Percentiles rank a stretch among this genome's conserved stretches.
These are phyloP conservation scores for Parapristionchus giblindavisi DNA, from an alignment of 2,888 invertebrate species.

Conservation along the genomic window DNA sequence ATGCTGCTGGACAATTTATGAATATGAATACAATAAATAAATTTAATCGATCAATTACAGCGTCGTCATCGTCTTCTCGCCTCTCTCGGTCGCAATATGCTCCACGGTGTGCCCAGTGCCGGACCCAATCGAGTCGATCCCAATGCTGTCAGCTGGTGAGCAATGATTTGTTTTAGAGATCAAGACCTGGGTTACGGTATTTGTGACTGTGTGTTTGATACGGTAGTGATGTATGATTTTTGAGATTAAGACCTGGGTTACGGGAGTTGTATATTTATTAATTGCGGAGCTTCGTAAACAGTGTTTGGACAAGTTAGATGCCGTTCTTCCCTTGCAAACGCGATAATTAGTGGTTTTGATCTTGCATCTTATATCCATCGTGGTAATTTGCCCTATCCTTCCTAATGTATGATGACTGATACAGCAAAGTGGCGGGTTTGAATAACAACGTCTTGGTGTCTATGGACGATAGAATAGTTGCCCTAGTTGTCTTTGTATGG, in stretches of 20 bases:
- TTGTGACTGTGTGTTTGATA: not conserved
- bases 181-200: not conserved
- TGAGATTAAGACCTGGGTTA: too few species aligned
- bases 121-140: slow-evolving; percentile 41
- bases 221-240: not conserved
- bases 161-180: not conserved
- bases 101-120: slow-evolving; percentile 53
- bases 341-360: too few species aligned
- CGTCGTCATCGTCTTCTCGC: slow-evolving; percentile 5
- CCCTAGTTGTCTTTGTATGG: too few species aligned
- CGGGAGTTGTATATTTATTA: too few species aligned
- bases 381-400: too few species aligned
- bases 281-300: too few species aligned
- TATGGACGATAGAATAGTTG: too few species aligned
- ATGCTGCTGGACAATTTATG: not conserved
- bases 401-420: not conserved
- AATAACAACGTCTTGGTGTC: not conserved
- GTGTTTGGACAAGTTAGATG: too few species aligned
- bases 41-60: slow-evolving; percentile 2
- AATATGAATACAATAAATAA: not conserved
- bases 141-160: slow-evolving; percentile 8
- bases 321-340: too few species aligned
- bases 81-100: slow-evolving; percentile 52
- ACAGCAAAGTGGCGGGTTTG: not conserved
- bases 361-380: too few species aligned